Conservation (phyloP, 2,113 vertebrate genomes). For the Vireo altiloquus region DNA sequence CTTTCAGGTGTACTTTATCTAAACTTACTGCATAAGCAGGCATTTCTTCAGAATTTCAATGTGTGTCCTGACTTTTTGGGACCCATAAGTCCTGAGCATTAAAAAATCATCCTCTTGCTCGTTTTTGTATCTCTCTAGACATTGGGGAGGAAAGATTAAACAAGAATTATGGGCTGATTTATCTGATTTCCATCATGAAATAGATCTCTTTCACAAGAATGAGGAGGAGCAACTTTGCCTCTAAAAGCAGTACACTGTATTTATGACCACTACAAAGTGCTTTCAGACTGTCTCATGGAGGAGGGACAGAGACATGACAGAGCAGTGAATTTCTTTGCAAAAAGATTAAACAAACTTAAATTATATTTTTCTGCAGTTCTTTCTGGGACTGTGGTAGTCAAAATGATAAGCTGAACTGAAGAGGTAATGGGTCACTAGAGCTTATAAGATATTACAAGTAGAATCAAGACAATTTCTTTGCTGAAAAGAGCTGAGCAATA, state of each 20-base stretch:
- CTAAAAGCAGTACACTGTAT: not conserved
- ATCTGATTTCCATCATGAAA: not conserved
- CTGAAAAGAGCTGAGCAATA: not conserved
- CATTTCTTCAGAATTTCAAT: not conserved
- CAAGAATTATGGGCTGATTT: not conserved
- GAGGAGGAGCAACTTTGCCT: not conserved
- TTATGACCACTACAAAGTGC: not conserved
- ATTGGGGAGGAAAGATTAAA: not conserved
- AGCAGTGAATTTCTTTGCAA: not conserved
- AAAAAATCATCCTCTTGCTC: not conserved
- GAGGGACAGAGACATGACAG: not conserved
- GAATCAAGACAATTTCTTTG: not conserved
- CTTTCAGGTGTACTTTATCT: not conserved
- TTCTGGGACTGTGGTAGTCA: not conserved
- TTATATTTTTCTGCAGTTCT: not conserved
- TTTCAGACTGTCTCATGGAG: not conserved
- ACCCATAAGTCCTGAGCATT: not conserved
- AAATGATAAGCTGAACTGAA: not conserved
- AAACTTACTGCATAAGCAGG: not conserved
- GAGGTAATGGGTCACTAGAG: not conserved
- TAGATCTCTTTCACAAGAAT: not conserved
- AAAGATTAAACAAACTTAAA: not conserved
- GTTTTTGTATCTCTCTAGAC: not conserved
- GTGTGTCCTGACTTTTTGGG: not conserved
- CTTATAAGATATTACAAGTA: not conserved